Evolutionary conservation across 2,113 vertebrate species (phyloP).

Genomic region (Pluvialis apricaria): DNA sequence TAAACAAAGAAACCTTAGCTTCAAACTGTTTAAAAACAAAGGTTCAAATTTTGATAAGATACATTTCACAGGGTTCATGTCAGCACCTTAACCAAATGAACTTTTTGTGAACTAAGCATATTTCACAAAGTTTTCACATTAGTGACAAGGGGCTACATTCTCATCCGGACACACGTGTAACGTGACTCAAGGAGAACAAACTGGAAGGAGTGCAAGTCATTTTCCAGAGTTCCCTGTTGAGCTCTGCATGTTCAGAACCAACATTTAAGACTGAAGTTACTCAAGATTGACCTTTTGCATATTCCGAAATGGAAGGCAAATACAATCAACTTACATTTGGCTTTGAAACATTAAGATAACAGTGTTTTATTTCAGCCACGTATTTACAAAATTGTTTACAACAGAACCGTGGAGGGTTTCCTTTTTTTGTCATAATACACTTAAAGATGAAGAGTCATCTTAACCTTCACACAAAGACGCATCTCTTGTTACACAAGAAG

Average conservation of each 20-base stretch:
- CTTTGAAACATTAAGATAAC: conserved; percentile 69
- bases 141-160: conserved; percentile 9
- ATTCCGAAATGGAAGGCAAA: conserved; percentile 40
- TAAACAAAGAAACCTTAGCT: conserved; percentile 53
- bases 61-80: conserved; percentile 7
- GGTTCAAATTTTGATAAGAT: not conserved
- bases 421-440: conserved; percentile 39
- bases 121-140: not conserved
- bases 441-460: conserved; percentile 66
- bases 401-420: conserved; percentile 21
- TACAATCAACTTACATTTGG: conserved; percentile 63
- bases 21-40: conserved; percentile 51
- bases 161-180: not conserved
- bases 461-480: conserved; percentile 46
- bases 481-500: conserved; percentile 54
- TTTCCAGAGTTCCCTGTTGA: conserved; percentile 13
- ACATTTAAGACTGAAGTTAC: conserved; percentile 6
- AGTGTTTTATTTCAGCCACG: conserved; percentile 69
- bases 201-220: not conserved
- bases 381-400: conserved; percentile 62
- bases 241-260: not conserved
- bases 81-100: conserved; percentile 45
- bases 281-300: conserved; percentile 54
- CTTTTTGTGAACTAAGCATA: not conserved
- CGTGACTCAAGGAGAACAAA: not conserved